Base-by-base conservation (phyloP, 1,140 invertebrate genomes). In the Orius insidiosus region DNA sequence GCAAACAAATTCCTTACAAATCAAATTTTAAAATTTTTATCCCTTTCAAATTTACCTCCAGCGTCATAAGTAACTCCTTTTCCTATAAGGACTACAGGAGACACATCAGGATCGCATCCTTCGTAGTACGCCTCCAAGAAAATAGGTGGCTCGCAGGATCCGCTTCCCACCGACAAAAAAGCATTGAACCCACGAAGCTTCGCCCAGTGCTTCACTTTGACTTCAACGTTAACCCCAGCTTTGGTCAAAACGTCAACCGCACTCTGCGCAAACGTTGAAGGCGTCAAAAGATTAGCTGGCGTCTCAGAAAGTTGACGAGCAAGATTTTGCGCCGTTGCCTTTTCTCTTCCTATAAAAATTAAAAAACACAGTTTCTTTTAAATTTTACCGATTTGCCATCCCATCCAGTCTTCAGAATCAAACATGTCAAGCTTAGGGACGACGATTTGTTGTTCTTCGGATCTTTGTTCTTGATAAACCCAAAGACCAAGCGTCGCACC, bases 51-150 rank as follows among this genome's bases (percentile, higher is more conserved):
- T n/a, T 31, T 43, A 34, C 76, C 76, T 41, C 76, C 76, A 53
- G 69, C 71, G 55, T 78, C 75, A 63, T 76, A 78, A 2, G 74
- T 77, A 9, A 77, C 63, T 5, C 76, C 76, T 60, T 77, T 68
- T 10, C 66, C 67, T 48, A 62, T 51, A 38, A 58, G 48, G 10
- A 61, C 50, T n/a, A 61, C 59, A 3, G 69, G 66, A 18, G 66
- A 61, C 6, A 63, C 55, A 44, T 62, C 58, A 33, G 60, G 57
- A 33, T 60, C 56, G 32, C 57, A 61, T 11, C 67, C 68, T 49
- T 63, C 56, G 52, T 69, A 70, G 44, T 56, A 63, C 7, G 75
- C 55, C 54, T 78, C 74, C 2, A 79, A 51, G 54, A 79, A 76
- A 11, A 68, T 63, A 2, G 72, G 72, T 14, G 68, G 68, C 59